phyloP scores from a whole-genome alignment of 2,113 vertebrate species.

The Bambusicola thoracicus region DNA sequence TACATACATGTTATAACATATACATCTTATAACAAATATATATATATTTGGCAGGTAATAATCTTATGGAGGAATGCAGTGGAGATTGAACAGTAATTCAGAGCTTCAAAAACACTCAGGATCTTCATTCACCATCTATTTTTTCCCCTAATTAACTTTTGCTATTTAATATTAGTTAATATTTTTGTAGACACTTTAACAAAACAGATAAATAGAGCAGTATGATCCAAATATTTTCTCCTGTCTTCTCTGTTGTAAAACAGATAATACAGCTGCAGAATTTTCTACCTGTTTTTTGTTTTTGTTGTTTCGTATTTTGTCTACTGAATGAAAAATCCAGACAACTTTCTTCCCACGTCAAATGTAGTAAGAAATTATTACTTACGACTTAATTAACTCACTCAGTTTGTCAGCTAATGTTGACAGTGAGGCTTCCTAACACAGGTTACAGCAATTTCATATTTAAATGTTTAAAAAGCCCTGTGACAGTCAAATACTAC shows the following conservation, averaged over 20 bases:
- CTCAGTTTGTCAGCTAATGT: neutral
- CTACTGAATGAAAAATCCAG: neutral
- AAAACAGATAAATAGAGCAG: neutral
- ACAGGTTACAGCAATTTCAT: neutral
- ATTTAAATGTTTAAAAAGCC: neutral
- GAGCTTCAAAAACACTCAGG: neutral
- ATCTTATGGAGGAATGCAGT: neutral
- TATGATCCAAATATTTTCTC: neutral
- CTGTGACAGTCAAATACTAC: neutral
- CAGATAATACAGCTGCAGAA: neutral
- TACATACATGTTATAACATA: no score
- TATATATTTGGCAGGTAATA: neutral
- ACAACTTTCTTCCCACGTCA: neutral
- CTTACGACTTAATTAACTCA: neutral
- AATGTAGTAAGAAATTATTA: neutral
- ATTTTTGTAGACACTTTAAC: neutral
- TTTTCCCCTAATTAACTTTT: neutral
- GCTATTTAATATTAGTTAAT: neutral
- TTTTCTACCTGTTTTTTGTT: neutral
- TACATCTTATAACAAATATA: no score
- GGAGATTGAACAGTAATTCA: neutral
- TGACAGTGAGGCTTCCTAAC: neutral
- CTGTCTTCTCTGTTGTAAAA: neutral
- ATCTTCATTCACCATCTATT: neutral
- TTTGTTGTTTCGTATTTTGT: neutral